A percentile compares a stretch with the other conserved stretches of the same genome.
Evolutionary conservation across 2,797 vertebrate species (phyloP).

Genomic region (Nannoperca obscura): DNA sequence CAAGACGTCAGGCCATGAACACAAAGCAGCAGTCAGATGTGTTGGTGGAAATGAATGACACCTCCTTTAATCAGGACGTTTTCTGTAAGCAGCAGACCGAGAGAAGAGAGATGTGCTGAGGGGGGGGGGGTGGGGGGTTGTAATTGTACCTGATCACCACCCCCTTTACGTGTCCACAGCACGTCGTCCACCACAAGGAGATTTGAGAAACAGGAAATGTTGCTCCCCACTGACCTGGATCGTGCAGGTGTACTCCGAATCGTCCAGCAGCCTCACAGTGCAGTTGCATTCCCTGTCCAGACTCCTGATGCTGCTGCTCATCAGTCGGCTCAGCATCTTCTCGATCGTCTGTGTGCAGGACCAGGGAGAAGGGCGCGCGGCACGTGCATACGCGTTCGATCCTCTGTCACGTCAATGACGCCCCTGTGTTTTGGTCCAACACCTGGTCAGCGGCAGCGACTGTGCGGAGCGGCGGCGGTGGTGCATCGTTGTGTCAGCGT

Average conservation of each 20-base stretch:
- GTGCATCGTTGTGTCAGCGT: constrained; percentile 68
- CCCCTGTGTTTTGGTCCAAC: constrained; percentile 63
- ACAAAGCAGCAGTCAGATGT: constrained; percentile 22
- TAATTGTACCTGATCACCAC: constrained; percentile 48
- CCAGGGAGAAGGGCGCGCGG: constrained; percentile 67
- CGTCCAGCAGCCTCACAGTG: constrained; percentile 97
- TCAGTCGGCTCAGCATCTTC: constrained; percentile 97
- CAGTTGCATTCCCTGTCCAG: constrained; percentile 96
- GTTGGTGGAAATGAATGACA: constrained; percentile 11
- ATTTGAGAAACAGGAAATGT: constrained; percentile 31
- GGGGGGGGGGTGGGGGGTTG: background rate
- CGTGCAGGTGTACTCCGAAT: constrained; percentile 97
- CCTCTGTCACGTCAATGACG: constrained; percentile 69
- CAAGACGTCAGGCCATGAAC: constrained; percentile 23
- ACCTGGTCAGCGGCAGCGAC: constrained; percentile 70
- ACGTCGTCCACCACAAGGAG: constrained; percentile 55
- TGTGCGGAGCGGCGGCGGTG: constrained; percentile 56
- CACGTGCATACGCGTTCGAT: constrained; percentile 66
- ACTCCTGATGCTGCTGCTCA: constrained; percentile 97
- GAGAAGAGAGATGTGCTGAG: background rate
- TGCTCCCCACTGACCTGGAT: constrained; percentile 90
- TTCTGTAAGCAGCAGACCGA: background rate
- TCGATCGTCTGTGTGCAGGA: constrained; percentile 77
- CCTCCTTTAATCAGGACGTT: background rate
- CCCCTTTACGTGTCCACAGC: constrained; percentile 19